Base-by-base conservation (phyloP, 2,113 vertebrate species). In the Pachycephala philippinensis region DNA sequence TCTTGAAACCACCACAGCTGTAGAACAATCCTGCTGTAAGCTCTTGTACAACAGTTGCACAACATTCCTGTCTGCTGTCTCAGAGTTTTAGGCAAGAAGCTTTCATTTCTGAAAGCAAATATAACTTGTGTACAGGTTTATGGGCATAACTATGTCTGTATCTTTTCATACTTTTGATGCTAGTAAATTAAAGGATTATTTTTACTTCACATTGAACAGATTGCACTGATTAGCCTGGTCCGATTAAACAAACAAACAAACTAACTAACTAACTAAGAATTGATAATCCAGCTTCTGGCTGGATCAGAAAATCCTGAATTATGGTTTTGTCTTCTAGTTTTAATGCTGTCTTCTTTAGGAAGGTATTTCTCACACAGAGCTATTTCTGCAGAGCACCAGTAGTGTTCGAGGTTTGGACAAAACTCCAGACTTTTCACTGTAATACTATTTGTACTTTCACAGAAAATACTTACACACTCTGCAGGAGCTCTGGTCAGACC, bases 81-180 rank as follows among this genome's bases (percentile, higher is more conserved):
- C 27, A 76, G 17, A 35, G 16, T 54, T 87, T 76, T 72, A 65
- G 24, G 3, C 8, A 89, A 54, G 21, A 39, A 66, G 2, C 0
- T 63, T 81, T 56, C 3, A 40, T 52, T 89, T 69, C 16, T 56
- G 39, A 52, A 66, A 90, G 19, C 2, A 27, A 54, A 30, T 12
- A 24, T 37, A 40, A 16, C 2, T 52, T 57, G 23, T 17, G 7
- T 18, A 26, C 20, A 50, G 5, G 4, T 57, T 60, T 84, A 24
- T 64, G 13, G 5, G 1, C 27, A 40, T 37, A 57, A 5, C 1
- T 42, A 1, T 50, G 24, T 45, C 3, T 49, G 3, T 1, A 18
- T 28, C 17, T 70, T 78, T 78, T 84, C 5, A 16, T 31, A 16
- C 30, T 61, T 35, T 71, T 53, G 2, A 9, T 44, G 11, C 5